A percentile compares a stretch with the other conserved stretches of the same genome.
Evolutionary conservation across 2,113 vertebrate species (phyloP).

Genomic region (Merops nubicus): DNA sequence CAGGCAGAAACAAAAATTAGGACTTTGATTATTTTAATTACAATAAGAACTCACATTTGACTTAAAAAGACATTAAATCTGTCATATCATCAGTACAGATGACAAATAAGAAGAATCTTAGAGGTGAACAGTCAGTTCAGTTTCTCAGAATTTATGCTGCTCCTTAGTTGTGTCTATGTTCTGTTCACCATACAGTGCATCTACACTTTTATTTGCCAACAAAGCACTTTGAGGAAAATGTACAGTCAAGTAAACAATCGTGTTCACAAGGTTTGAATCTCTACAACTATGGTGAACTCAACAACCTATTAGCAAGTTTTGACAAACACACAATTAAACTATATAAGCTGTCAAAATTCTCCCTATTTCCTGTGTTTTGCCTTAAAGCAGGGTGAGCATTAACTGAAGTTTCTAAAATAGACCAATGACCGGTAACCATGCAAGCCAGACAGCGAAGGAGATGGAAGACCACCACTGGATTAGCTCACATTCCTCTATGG

Average conservation of each 20-base stretch:
- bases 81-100: neutral
- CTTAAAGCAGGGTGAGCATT: neutral
- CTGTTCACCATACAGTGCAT: neutral
- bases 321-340: neutral
- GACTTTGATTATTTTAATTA: neutral
- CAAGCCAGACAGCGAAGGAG: neutral
- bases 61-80: neutral
- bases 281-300: neutral
- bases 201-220: neutral
- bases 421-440: neutral
- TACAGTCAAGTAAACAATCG: neutral
- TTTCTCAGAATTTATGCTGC: neutral
- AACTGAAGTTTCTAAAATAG: neutral
- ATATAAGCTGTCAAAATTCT: neutral
- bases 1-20: neutral
- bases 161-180: neutral
- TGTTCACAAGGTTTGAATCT: neutral
- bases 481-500: neutral
- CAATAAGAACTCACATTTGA: neutral
- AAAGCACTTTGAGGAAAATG: neutral
- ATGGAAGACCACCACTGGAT: neutral
- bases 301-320: neutral
- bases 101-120: neutral
- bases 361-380: neutral
- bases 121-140: neutral